Percentiles rank a stretch among this genome's conserved stretches.
Evolutionary conservation across 1,140 invertebrate genomes (phyloP).

Genomic region (Drosophila jambulina): DNA sequence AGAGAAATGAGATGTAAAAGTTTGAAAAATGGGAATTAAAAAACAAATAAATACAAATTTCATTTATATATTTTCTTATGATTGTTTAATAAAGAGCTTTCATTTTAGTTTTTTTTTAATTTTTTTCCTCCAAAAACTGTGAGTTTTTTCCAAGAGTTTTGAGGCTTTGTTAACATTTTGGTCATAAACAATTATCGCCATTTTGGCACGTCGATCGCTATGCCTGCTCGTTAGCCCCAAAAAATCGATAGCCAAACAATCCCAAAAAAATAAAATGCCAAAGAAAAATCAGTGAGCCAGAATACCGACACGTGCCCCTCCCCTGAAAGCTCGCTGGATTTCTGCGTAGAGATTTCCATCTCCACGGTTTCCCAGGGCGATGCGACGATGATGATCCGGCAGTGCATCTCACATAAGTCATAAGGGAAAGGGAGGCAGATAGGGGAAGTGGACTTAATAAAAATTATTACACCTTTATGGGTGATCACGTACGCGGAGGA

Average conservation of each 20-base stretch:
- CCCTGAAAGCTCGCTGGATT: conserved; percentile 51
- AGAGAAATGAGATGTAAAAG: too few relatives aligned
- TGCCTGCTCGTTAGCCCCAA: conserved; percentile 19
- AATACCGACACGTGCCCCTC: conserved; percentile 76
- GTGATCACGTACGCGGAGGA: conserved; percentile 75
- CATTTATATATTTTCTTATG: too few relatives aligned
- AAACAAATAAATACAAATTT: too few relatives aligned
- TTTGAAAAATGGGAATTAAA: too few relatives aligned
- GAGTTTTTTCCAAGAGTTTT: too few relatives aligned
- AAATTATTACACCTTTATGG: conserved; percentile 84
- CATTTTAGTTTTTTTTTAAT: too few relatives aligned
- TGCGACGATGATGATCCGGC: conserved; percentile 6
- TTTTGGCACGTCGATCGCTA: conserved; percentile 59
- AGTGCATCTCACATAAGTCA: conserved; percentile 77
- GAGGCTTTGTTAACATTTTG: not conserved
- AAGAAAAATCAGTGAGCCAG: conserved; percentile 4
- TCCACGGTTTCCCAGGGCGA: conserved; percentile 16
- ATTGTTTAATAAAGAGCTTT: too few relatives aligned
- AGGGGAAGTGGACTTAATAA: conserved; percentile 67
- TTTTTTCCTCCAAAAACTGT: too few relatives aligned
- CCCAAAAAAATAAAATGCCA: not conserved
- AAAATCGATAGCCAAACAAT: conserved; percentile 64
- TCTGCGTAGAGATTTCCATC: conserved; percentile 78
- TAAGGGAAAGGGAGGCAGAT: conserved; percentile 37
- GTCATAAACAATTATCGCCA: conserved; percentile 4